Evolutionary conservation across 53 echinoderm and acorn worm genomes (phyloP), one percentile per base, ranked within the genome.

Genomic region (Zoroaster sp.): DNA sequence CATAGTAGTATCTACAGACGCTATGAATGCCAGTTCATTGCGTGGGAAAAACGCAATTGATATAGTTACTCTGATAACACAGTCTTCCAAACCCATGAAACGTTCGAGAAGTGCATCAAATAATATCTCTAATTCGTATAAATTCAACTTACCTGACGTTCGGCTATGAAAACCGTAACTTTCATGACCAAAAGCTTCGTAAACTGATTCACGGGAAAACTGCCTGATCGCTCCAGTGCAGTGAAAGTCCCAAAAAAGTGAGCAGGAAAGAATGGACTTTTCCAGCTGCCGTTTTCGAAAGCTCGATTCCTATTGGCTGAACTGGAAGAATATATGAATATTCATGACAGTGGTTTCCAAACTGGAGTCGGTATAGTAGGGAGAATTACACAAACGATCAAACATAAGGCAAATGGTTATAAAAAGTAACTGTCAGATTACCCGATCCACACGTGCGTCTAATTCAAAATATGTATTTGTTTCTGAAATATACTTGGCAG

Each of bases 1-100:
- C 85, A 44, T 11, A n/a, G 85, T 11, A n/a, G 85, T 85, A 31
- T 32, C 85, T 47, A 85, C 35, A 71, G 85, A 85, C 85, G 85
- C 85, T 36, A 49, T 20, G 45, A 32, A 36, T 59, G 40, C 9
- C 3, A 23, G n/a, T n/a, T n/a, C n/a, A n/a, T n/a, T 42, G 38
- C 40, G 11, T 74, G 38, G 35, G 71, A 59, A 59, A n/a, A 59
- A 59, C 28, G 25, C 21, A 0, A 59, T 59, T 59, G 7, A 55
- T 9, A 59, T 8, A 1, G 10, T 2, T 28, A 25, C 2, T 28
- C 28, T 3, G 25, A 59, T 25, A 8, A 59, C 21, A 36, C 30
- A 17, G 30, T 33, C 35, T 36, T 3, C 38, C 10, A 71, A 47
- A 63, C 20, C 30, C 7, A 40, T 42, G 3, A 74, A 12, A 43